These are phyloP conservation scores for Tympanoctomys barrerae DNA, from an alignment of 2,797 vertebrate species.

Conservation along the genomic window DNA sequence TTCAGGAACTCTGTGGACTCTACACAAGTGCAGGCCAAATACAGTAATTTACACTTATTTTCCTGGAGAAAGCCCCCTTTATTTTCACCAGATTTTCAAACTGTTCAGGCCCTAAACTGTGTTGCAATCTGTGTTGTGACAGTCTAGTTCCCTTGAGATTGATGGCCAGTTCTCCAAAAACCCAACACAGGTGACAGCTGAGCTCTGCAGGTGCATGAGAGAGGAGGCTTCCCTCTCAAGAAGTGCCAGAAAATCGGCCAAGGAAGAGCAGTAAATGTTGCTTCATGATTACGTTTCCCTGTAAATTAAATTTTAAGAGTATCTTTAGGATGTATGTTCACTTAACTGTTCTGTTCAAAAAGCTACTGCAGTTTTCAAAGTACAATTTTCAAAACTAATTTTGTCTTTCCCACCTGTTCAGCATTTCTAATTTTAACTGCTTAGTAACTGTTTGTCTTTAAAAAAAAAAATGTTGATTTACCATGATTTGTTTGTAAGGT, in stretches of 20 bases:
- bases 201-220: neutral
- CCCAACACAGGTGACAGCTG: neutral
- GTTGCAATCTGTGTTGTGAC: neutral
- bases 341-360: neutral
- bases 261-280: neutral
- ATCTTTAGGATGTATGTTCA: neutral
- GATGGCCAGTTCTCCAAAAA: neutral
- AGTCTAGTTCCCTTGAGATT: neutral
- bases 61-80: neutral
- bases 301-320: conserved; percentile 29
- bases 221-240: neutral
- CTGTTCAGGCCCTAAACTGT: neutral
- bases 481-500: neutral
- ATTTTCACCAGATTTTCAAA: neutral
- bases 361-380: neutral
- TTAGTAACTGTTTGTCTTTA: neutral
- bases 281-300: neutral
- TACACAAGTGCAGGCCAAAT: neutral
- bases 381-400: neutral
- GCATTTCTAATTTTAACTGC: conserved; percentile 44
- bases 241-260: neutral
- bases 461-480: neutral
- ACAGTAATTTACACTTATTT: neutral
- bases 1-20: neutral
- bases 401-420: conserved; percentile 14